Conservation (phyloP, 1,140 invertebrate genomes). For the Drosophila willistoni region DNA sequence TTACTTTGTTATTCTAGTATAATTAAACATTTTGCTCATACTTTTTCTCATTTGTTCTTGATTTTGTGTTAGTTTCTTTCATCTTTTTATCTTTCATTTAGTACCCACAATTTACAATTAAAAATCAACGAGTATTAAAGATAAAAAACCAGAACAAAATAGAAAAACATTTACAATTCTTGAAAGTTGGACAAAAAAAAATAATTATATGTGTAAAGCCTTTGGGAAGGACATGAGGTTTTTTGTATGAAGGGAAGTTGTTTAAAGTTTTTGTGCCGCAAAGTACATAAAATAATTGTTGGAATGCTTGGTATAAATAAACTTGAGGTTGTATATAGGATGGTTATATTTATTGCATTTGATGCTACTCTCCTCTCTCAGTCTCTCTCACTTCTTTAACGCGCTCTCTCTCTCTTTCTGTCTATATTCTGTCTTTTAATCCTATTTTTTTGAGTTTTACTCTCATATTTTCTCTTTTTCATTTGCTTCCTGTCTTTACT, state of each 20-base stretch:
- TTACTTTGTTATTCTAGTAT: slow-evolving; percentile 23
- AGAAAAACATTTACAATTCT: slow-evolving; percentile 46
- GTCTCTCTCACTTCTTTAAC: slow-evolving; percentile 4
- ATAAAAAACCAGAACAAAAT: slow-evolving; percentile 31
- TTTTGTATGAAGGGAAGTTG: slow-evolving; percentile 25
- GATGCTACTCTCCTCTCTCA: slow-evolving; percentile 5
- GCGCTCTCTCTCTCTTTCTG: neutral
- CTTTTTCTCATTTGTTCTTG: slow-evolving; percentile 44
- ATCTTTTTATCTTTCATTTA: neutral
- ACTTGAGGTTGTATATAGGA: slow-evolving; percentile 1
- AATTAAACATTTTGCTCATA: slow-evolving; percentile 22
- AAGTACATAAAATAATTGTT: slow-evolving; percentile 40
- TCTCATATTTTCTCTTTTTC: too few relatives aligned
- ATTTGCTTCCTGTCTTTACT: too few relatives aligned
- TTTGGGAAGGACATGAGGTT: neutral
- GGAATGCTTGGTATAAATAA: slow-evolving; percentile 66
- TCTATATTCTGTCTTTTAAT: neutral
- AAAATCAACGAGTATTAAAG: slow-evolving; percentile 60
- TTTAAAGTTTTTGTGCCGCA: slow-evolving; percentile 41
- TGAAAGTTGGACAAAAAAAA: slow-evolving; percentile 15
- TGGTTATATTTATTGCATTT: slow-evolving; percentile 13
- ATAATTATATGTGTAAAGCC: slow-evolving; percentile 6
- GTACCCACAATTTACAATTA: slow-evolving; percentile 41
- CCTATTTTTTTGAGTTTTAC: neutral
- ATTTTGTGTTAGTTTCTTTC: slow-evolving; percentile 43